Conservation (phyloP, 2,888 invertebrate species). For the Slavum lentiscoides region DNA sequence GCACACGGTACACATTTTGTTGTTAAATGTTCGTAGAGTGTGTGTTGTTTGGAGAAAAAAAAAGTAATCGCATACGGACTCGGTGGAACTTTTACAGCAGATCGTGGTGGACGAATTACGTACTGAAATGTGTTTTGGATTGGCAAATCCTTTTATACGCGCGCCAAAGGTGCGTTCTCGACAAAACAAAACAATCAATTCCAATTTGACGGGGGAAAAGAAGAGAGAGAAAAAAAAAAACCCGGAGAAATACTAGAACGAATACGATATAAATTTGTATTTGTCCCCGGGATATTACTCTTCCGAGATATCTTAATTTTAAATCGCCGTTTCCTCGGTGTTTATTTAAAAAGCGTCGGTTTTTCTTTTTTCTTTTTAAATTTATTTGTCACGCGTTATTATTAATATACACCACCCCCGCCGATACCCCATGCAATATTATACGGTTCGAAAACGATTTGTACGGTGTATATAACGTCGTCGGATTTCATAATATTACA, state of each 20-base stretch:
- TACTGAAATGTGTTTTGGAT: slow-evolving; percentile 24
- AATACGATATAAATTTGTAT: slow-evolving; percentile 49
- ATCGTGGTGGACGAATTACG: slow-evolving; percentile 4
- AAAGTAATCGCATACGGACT: not conserved
- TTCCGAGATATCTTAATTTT: slow-evolving; percentile 32
- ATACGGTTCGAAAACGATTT: no score
- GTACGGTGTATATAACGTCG: no score
- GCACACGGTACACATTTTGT: slow-evolving; percentile 31
- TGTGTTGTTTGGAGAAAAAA: not conserved
- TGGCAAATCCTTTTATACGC: slow-evolving; percentile 37
- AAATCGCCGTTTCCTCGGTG: slow-evolving; percentile 5
- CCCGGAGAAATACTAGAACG: slow-evolving; percentile 24
- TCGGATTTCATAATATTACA: no score
- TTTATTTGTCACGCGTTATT: slow-evolving; percentile 20
- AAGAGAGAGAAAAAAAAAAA: not conserved
- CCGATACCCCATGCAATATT: no score
- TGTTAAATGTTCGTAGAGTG: not conserved
- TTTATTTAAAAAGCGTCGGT: slow-evolving; percentile 13
- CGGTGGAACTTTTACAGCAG: slow-evolving; percentile 8
- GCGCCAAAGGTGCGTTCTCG: slow-evolving; percentile 17
- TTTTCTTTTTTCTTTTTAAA: not conserved
- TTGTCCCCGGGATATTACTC: slow-evolving; percentile 30
- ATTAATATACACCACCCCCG: not conserved
- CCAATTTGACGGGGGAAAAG: slow-evolving; percentile 34
- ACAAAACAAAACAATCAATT: slow-evolving; percentile 51